Evolutionary conservation across 2,113 vertebrate species (phyloP).

Genomic region (Petromus typicus): DNA sequence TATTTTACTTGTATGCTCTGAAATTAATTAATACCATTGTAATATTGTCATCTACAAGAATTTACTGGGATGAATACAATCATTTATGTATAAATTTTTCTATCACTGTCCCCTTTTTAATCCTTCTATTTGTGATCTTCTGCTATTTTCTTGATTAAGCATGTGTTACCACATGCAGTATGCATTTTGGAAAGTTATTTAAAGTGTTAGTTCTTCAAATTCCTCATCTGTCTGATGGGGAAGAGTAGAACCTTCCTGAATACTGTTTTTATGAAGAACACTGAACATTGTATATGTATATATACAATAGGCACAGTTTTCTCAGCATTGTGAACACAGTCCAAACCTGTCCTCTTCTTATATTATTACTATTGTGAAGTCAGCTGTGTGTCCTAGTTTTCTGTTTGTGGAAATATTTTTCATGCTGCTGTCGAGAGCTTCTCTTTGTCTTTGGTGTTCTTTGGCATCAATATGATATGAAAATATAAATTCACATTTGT

Average conservation of each 20-base stretch:
- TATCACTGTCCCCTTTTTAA: not conserved
- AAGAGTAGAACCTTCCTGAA: not conserved
- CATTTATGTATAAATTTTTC: not conserved
- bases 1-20: not conserved
- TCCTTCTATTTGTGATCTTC: not conserved
- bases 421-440: not conserved
- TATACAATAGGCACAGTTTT: too few relatives aligned
- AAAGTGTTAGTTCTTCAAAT: not conserved
- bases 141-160: not conserved
- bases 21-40: not conserved
- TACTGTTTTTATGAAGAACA: too few relatives aligned
- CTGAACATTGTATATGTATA: accelerated
- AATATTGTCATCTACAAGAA: too few relatives aligned
- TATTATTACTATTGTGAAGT: too few relatives aligned
- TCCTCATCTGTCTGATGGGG: accelerated
- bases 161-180: accelerated
- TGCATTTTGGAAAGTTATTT: not conserved
- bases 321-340: not conserved
- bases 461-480: not conserved
- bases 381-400: accelerated
- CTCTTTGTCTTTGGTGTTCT: not conserved
- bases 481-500: not conserved
- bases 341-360: too few relatives aligned
- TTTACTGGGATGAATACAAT: not conserved
- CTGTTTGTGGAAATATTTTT: not conserved